A percentile compares a stretch with the other conserved stretches of the same genome.
Conservation (phyloP, 2,888 invertebrate species). For the Drosophila gaucha region DNA sequence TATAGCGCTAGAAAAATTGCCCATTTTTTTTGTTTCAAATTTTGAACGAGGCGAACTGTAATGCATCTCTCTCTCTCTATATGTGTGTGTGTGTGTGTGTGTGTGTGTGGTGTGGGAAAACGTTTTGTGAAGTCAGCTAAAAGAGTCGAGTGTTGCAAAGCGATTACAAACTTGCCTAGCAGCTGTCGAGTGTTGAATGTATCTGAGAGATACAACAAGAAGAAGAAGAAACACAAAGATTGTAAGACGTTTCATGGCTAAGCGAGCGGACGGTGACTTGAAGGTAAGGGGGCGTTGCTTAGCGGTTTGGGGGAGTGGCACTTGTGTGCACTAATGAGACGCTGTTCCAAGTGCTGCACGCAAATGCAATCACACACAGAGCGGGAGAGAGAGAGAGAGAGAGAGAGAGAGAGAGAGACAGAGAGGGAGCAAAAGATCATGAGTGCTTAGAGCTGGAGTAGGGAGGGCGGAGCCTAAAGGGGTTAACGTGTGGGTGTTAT, state of each 20-base stretch:
- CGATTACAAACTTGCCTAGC: slow-evolving; percentile 57
- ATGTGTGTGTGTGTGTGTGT: slow-evolving; percentile 10
- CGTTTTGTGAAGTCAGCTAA: slow-evolving; percentile 45
- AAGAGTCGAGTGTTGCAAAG: slow-evolving; percentile 36
- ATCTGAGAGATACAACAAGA: slow-evolving; percentile 41
- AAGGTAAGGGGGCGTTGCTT: background rate
- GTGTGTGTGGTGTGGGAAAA: slow-evolving; percentile 66
- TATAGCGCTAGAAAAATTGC: slow-evolving; percentile 69
- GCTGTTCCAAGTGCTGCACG: slow-evolving; percentile 38
- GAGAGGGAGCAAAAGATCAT: slow-evolving; percentile 15
- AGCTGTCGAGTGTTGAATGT: slow-evolving; percentile 60
- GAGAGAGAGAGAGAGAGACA: slow-evolving; percentile 6
- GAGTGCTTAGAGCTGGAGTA: slow-evolving; percentile 16
- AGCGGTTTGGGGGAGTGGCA: slow-evolving; percentile 14
- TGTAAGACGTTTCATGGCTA: slow-evolving; percentile 19
- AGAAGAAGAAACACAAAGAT: slow-evolving; percentile 1
- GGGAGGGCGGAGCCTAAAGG: background rate
- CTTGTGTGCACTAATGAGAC: slow-evolving; percentile 57
- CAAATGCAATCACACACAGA: slow-evolving; percentile 50
- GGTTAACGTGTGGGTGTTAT: slow-evolving; percentile 69
- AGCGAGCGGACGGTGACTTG: background rate
- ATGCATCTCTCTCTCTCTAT: background rate
- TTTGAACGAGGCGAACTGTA: slow-evolving; percentile 14
- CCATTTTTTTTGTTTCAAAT: slow-evolving; percentile 33
- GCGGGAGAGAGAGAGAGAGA: background rate